phyloP scores from a whole-genome alignment of 2,888 invertebrate species.

The Synanthedon tipuliformis region DNA sequence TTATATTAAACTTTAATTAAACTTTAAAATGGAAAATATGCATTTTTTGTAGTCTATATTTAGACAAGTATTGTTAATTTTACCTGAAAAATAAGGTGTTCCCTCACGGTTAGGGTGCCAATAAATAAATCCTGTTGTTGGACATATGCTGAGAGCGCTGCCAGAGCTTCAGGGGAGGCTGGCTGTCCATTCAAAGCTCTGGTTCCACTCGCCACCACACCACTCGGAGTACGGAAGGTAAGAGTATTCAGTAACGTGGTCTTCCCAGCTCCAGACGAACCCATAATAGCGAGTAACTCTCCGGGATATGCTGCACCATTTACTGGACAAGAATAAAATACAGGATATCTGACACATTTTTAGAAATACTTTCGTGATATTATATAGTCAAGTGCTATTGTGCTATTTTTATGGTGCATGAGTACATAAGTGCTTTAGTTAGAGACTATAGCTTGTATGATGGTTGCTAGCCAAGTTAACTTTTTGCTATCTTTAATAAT shows the following conservation, averaged over 20 bases:
- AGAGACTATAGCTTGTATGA: no score
- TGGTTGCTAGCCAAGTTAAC: no score
- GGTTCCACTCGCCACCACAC: constrained; percentile 73
- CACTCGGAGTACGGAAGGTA: constrained; percentile 81
- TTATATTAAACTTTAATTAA: neutral
- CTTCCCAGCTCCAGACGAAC: constrained; percentile 93
- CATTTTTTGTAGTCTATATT: neutral
- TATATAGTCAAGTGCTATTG: no score
- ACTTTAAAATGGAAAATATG: neutral
- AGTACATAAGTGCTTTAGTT: no score
- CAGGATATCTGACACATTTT: no score
- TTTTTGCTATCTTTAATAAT: no score
- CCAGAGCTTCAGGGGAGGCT: constrained; percentile 77
- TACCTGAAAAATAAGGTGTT: constrained; percentile 90
- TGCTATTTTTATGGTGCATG: no score
- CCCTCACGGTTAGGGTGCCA: constrained; percentile 87
- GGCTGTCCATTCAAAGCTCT: constrained; percentile 81
- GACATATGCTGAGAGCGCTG: constrained; percentile 88
- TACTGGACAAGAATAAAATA: constrained; percentile 55
- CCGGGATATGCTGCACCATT: constrained; percentile 87
- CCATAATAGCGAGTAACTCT: constrained; percentile 88
- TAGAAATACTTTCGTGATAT: no score
- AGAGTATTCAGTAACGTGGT: constrained; percentile 92
- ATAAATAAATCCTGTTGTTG: constrained; percentile 96
- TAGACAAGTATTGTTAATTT: constrained; percentile 7